Percentiles rank a stretch among this genome's conserved stretches.
phyloP scores from a whole-genome alignment of 2,888 invertebrate genomes.

The Congeria kusceri region DNA sequence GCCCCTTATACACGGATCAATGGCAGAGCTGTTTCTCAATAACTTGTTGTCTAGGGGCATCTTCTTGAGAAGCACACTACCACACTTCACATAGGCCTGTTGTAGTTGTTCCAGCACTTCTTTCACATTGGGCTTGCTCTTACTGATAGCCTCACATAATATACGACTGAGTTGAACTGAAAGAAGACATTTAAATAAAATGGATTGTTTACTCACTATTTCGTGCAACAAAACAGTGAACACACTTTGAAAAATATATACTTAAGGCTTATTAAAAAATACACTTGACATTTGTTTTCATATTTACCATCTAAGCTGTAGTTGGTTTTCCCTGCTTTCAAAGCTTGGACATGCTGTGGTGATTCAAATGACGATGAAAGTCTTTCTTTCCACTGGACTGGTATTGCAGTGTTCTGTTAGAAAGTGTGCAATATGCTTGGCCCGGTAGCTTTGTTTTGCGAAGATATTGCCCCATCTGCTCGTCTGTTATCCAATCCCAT shows the following conservation, averaged over 20 bases:
- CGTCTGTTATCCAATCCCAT: conserved; percentile 14
- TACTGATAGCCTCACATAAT: no score
- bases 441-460: conserved; percentile 2
- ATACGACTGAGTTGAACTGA: no score
- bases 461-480: conserved; percentile 4
- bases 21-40: conserved; percentile 37
- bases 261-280: no score
- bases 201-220: no score
- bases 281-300: background rate
- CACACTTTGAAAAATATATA: no score
- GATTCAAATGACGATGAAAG: conserved; percentile 1
- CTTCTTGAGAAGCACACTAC: conserved; percentile 36
- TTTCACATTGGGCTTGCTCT: no score
- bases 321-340: conserved; percentile 1
- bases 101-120: no score
- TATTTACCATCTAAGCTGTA: conserved; percentile 15
- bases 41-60: conserved; percentile 52
- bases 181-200: no score
- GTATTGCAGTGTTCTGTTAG: background rate
- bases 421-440: conserved; percentile 14
- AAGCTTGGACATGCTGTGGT: background rate
- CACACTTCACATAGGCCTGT: conserved; percentile 11
- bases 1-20: conserved; percentile 44
- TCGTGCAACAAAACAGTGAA: no score
- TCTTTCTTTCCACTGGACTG: conserved; percentile 15